Evolutionary conservation across 2,113 vertebrate species (phyloP), one percentile per base, ranked within the genome.

Genomic region (Syngnathoides biaculeatus): DNA sequence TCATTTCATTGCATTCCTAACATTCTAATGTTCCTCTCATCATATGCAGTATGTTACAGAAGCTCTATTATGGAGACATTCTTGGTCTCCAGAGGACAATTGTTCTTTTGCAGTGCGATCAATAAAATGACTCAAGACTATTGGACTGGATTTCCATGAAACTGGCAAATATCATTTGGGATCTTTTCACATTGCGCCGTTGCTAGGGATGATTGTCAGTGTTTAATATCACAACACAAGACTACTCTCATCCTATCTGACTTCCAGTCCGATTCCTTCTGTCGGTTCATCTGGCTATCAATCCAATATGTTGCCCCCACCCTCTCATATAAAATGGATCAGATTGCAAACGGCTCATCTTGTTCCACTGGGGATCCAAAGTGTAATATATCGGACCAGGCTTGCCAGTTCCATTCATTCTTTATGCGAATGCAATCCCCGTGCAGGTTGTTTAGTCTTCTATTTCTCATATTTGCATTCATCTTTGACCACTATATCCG

Each of bases 401-500:
- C 76, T 65, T 50, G 79, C 69, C 77, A 74, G 62, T 73, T 80
- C 70, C 39, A 79, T 80, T 78, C 84, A 79, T 64, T 81, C 71
- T 65, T 56, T 11, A 47, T 53, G 55, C n/a, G 27, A 82, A 82
- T 85, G 72, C 73, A 82, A 78, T 81, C 74, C 77, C 71, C 64
- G 61, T 71, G 75, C 39, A 27, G 55, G 26, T 57, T 19, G 26
- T 57, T 57, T 57, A 57, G 55, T 57, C 64, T 76, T 75, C 72
- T 35, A 84, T 82, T 83, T 79, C 78, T 87, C 84, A 80, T 86
- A 64, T 82, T 88, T 86, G 86, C 87, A 87, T 88, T 86, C 82
- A 86, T 88, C 80, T 86, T 85, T 78, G 80, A 84, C 77, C 80
- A 68, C 83, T 88, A 87, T 88, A 84, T 88, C 83, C 79, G 77